Conservation (phyloP, 2,113 vertebrate genomes). For the Sapajus apella region DNA sequence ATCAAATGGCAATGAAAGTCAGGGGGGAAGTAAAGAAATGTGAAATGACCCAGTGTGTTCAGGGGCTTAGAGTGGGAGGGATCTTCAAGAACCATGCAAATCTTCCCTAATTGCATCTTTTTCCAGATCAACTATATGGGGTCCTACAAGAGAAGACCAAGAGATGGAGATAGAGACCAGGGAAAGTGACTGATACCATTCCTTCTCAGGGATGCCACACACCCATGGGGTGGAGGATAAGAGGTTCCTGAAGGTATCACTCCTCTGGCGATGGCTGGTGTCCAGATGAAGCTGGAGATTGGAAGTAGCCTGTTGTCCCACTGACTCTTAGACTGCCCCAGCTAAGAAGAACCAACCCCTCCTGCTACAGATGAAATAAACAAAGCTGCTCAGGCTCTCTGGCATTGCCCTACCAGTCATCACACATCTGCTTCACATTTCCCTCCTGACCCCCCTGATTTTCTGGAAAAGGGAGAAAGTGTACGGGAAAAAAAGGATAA, state of each 20-base stretch:
- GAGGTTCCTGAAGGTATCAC: neutral
- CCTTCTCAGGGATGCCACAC: neutral
- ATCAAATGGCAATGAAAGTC: neutral
- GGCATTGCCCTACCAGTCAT: neutral
- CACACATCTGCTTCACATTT: neutral
- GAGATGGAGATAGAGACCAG: neutral
- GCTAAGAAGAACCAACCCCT: too few species aligned
- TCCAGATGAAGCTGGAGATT: neutral
- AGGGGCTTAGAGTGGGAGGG: neutral
- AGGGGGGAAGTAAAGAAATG: neutral
- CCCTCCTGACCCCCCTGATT: neutral
- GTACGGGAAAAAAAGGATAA: neutral
- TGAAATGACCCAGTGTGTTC: neutral
- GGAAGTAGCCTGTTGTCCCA: neutral
- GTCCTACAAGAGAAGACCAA: neutral
- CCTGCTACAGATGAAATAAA: neutral
- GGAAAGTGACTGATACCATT: neutral
- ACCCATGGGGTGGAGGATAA: accelerated
- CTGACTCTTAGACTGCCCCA: neutral
- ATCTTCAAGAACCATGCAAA: neutral
- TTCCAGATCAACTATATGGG: neutral
- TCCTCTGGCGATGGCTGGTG: accelerated
- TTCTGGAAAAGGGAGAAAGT: neutral
- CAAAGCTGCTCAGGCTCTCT: neutral
- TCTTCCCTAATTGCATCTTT: neutral